Conservation (phyloP, 2,888 invertebrate species). For the Cremastobaeus sp. region DNA sequence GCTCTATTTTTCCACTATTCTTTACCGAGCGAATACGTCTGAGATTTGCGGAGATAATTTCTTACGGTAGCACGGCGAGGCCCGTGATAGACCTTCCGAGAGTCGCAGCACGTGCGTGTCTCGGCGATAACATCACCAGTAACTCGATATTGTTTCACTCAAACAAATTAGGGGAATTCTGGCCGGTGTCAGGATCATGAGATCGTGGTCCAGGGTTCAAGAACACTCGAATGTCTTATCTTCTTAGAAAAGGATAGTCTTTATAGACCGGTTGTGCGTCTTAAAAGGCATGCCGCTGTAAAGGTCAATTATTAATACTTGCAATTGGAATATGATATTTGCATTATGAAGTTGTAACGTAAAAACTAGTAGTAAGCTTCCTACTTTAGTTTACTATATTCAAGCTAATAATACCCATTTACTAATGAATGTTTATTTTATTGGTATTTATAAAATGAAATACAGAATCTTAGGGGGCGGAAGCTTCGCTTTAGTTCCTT, state of each 20-base stretch:
- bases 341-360: constrained; percentile 1
- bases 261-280: constrained; percentile 47
- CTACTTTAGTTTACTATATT: too few relatives aligned
- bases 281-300: constrained; percentile 26
- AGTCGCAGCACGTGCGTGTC: constrained; percentile 73
- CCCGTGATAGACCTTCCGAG: constrained; percentile 69
- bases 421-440: too few relatives aligned
- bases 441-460: too few relatives aligned
- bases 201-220: constrained; percentile 69
- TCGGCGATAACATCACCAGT: constrained; percentile 73
- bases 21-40: constrained; percentile 33
- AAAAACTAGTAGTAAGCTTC: too few relatives aligned
- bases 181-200: constrained; percentile 63
- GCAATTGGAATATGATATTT: constrained; percentile 15
- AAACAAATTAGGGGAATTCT: constrained; percentile 75
- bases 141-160: constrained; percentile 78
- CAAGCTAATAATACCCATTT: too few relatives aligned
- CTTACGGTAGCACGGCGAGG: constrained; percentile 71
- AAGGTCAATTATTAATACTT: constrained; percentile 34
- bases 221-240: constrained; percentile 66
- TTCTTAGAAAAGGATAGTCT: constrained; percentile 67
- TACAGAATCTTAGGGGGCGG: too few relatives aligned
- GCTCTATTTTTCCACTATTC: constrained; percentile 49
- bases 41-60: constrained; percentile 70
- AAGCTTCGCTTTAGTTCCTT: too few relatives aligned